These are phyloP conservation scores for Acanthosoma haemorrhoidale DNA, from an alignment of 2,888 invertebrate species.

Conservation along the genomic window DNA sequence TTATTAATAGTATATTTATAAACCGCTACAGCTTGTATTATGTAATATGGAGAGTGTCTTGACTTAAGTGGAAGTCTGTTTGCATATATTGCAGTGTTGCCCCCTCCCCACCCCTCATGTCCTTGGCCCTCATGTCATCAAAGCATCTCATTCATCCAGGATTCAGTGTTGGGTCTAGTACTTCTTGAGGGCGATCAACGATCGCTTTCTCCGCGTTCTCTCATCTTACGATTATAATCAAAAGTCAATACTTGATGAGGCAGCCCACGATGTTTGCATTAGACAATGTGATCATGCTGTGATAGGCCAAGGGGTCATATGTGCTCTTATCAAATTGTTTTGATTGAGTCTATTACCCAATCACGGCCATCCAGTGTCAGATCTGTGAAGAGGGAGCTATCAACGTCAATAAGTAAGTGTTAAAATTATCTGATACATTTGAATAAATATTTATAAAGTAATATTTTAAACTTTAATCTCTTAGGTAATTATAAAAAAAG, in stretches of 20 bases:
- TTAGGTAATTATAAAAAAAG: no score
- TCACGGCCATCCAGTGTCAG: slow-evolving; percentile 1
- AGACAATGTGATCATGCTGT: not conserved
- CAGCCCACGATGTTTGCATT: not conserved
- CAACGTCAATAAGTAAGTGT: not conserved
- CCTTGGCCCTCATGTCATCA: slow-evolving; percentile 8
- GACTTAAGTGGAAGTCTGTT: slow-evolving; percentile 14
- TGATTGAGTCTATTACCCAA: not conserved
- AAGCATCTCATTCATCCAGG: slow-evolving; percentile 3
- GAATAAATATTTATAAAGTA: no score
- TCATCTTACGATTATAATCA: no score
- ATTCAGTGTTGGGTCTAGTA: not conserved
- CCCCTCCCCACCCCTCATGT: not conserved
- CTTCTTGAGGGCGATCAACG: not conserved
- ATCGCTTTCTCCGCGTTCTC: not conserved
- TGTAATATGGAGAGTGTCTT: not conserved
- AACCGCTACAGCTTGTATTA: not conserved
- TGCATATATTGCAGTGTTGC: not conserved
- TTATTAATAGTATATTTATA: no score
- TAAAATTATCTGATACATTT: no score
- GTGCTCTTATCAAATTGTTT: slow-evolving; percentile 22
- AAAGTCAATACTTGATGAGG: not conserved
- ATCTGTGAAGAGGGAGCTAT: not conserved
- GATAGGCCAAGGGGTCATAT: slow-evolving; percentile 19
- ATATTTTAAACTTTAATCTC: no score